Percentiles rank a stretch among this genome's conserved stretches.
Conservation (phyloP, 2,797 vertebrate species). For the Squalus acanthias region DNA sequence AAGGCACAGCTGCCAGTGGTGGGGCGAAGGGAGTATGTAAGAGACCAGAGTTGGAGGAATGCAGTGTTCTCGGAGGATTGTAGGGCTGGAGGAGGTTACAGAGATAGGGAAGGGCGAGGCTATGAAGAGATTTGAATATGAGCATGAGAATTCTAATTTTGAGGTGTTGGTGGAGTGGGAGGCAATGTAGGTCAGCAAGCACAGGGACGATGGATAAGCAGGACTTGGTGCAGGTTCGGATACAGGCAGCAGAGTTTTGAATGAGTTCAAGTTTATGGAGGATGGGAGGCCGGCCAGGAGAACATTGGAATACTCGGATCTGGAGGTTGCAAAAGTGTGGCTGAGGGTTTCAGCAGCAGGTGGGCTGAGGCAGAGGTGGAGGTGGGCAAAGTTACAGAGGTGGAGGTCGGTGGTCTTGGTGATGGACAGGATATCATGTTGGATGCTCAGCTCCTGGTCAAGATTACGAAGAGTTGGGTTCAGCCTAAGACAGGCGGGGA, state of each 20-base stretch:
- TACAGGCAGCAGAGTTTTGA: neutral
- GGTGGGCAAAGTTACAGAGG: too few relatives aligned
- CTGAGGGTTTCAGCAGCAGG: neutral
- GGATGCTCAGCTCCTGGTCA: neutral
- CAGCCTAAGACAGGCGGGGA: neutral
- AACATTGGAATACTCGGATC: neutral
- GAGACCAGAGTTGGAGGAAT: neutral
- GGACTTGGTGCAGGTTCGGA: neutral
- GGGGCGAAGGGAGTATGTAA: neutral
- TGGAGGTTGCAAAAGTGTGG: neutral
- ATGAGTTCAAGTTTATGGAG: neutral
- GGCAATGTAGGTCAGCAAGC: neutral
- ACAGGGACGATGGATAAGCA: neutral
- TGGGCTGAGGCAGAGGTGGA: too few relatives aligned
- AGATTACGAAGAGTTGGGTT: neutral
- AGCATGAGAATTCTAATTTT: neutral
- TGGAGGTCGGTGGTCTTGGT: too few relatives aligned
- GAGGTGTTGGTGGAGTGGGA: neutral
- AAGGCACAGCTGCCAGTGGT: neutral
- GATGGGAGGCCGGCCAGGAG: neutral
- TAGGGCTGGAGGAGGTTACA: neutral
- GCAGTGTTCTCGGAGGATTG: neutral
- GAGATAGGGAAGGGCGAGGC: neutral
- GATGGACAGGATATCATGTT: too few relatives aligned
- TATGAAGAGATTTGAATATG: neutral